A percentile compares a stretch with the other conserved stretches of the same genome.
Conservation (phyloP, 2,113 vertebrate species). For the Phalacrocorax pelagicus region DNA sequence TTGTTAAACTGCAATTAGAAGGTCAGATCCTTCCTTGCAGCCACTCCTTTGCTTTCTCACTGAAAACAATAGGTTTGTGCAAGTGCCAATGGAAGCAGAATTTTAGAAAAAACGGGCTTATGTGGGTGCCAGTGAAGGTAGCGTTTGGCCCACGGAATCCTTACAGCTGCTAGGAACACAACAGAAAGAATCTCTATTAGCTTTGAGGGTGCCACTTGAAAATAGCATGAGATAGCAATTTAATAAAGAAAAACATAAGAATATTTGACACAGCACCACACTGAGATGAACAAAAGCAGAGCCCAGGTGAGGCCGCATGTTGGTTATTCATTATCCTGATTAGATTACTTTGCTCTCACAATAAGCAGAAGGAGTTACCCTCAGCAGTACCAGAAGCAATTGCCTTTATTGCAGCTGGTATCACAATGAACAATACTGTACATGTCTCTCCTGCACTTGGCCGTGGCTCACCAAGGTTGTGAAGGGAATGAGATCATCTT, state of each 20-base stretch:
- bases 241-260: background rate
- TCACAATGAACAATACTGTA: background rate
- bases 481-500: background rate
- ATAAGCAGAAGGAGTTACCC: background rate
- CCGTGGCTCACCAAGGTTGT: background rate
- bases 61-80: background rate
- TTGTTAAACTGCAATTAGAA: background rate
- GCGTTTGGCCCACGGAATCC: background rate
- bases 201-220: background rate
- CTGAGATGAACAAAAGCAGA: background rate
- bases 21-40: background rate
- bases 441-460: background rate
- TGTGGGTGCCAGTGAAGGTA: background rate
- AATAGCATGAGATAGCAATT: background rate
- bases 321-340: background rate
- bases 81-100: background rate
- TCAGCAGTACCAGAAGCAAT: background rate
- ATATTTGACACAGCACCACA: background rate
- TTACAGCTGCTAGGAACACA: background rate
- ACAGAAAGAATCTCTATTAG: background rate
- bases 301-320: background rate
- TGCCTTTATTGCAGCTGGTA: background rate
- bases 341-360: background rate
- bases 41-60: background rate
- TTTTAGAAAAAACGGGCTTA: background rate